Base-by-base conservation (phyloP, 2,797 vertebrate species). In the Myioborus miniatus region DNA sequence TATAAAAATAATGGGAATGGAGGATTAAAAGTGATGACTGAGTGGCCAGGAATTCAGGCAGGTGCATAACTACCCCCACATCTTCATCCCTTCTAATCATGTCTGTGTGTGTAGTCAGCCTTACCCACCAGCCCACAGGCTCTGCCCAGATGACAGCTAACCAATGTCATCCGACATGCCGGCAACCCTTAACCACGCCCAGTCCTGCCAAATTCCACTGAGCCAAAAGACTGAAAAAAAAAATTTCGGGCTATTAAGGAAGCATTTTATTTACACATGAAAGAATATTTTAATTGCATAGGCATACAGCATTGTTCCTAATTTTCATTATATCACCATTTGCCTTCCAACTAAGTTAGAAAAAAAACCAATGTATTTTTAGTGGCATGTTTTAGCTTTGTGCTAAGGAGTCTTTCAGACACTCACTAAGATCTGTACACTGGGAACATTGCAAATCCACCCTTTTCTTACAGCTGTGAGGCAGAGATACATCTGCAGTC, bases 41-140 rank as follows among this genome's bases (percentile, higher is more conserved):
- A 67, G 34, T 60, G 19, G 32, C 60, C 89, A 83, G 75, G 78
- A 93, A 85, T 96, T 89, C 77, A 87, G 64, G 15, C 87, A 93
- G 47, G 64, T 90, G 70, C 52, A 32, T 70, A 90, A 58, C 59
- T 91, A 41, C 26, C 52, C 26, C 18, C 10, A 30, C 30, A 56
- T 52, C 37, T 92, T 91, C 89, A 85, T 69, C 56, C 26, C 11
- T 74, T 91, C 60, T 49, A 80, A 85, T 84, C 20, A 4, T 36
- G 90, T 64, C 60, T 59, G 1, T 63, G 55, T 78, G 3, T 62
- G 32, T 27, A 83, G 55, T 69, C 55, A 89, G 39, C 63, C 47
- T 62, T 79, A 70, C 47, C n/a, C 10, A 44, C 44, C 67, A 72
- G 34, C 89, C 74, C 70, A 77, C 83, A 36, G 3, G 0, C 71